Percentiles rank a stretch among this genome's conserved stretches.
phyloP scores from a whole-genome alignment of 2,888 invertebrate species.

The Apotomis turbidana region DNA sequence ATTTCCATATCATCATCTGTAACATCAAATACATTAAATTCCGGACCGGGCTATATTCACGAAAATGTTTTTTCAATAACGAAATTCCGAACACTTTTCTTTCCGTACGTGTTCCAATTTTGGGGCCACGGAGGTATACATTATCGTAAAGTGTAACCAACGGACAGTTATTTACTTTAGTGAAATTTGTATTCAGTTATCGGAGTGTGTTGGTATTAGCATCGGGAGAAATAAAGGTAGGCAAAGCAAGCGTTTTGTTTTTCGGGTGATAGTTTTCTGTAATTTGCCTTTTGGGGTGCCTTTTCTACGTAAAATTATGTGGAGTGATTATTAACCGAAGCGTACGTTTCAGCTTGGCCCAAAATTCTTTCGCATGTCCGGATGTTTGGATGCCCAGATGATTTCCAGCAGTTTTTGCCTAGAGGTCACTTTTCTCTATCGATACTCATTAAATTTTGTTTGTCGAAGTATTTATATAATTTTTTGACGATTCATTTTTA shows the following conservation, averaged over 20 bases:
- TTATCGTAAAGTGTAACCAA: slow-evolving; percentile 48
- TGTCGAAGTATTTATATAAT: too few relatives aligned
- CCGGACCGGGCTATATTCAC: slow-evolving; percentile 42
- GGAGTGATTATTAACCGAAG: too few relatives aligned
- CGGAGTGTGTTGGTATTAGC: slow-evolving; percentile 36
- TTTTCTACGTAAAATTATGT: too few relatives aligned
- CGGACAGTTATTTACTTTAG: slow-evolving; percentile 47
- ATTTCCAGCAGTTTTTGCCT: too few relatives aligned
- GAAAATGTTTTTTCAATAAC: slow-evolving; percentile 58
- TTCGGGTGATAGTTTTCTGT: background rate
- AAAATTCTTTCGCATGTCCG: too few relatives aligned
- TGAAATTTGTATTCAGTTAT: slow-evolving; percentile 45
- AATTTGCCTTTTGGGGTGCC: too few relatives aligned
- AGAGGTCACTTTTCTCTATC: too few relatives aligned
- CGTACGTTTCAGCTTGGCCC: too few relatives aligned
- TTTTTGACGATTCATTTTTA: too few relatives aligned
- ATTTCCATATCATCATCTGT: slow-evolving; percentile 42
- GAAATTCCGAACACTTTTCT: slow-evolving; percentile 52
- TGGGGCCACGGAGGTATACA: slow-evolving; percentile 38
- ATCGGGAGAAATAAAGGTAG: slow-evolving; percentile 24
- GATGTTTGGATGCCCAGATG: too few relatives aligned
- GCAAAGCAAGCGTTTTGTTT: slow-evolving; percentile 25
- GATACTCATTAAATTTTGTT: too few relatives aligned
- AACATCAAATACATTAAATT: slow-evolving; percentile 42
- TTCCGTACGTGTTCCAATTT: slow-evolving; percentile 51